phyloP scores from a whole-genome alignment of 1,140 invertebrate genomes.

The Rhagoletis zephyria region DNA sequence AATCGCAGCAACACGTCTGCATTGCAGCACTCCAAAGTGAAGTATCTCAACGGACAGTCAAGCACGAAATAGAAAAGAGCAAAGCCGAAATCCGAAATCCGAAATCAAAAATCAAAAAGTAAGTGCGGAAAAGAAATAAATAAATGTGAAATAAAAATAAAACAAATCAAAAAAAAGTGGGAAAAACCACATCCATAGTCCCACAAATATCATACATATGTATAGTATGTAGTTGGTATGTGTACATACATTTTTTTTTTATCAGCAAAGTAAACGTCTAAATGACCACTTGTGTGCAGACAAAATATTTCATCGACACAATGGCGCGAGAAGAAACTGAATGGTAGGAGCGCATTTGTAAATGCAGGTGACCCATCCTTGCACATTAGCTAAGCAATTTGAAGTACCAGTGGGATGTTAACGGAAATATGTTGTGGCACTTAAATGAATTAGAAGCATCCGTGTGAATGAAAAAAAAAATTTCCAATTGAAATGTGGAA shows the following conservation, averaged over 20 bases:
- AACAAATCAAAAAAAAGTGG: not conserved
- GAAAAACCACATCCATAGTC: not conserved
- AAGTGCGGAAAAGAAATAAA: not conserved
- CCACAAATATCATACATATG: not conserved
- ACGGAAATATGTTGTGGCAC: constrained; percentile 15
- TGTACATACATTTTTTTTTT: not conserved
- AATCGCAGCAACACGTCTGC: constrained; percentile 42
- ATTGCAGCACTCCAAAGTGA: constrained; percentile 10
- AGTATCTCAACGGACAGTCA: not conserved
- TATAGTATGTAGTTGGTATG: not conserved
- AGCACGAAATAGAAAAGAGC: not conserved
- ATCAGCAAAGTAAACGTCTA: not conserved
- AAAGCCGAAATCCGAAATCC: not conserved
- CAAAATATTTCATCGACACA: constrained; percentile 38
- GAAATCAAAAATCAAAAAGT: not conserved
- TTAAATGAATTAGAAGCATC: constrained; percentile 46
- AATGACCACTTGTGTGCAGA: constrained; percentile 47
- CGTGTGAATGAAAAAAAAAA: not conserved
- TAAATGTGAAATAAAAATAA: constrained; percentile 8
- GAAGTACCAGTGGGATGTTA: constrained; percentile 13
- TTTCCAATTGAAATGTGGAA: constrained; percentile 3
- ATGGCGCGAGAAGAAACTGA: not conserved
- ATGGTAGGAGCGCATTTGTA: not conserved
- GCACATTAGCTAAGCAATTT: not conserved
- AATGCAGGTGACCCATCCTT: not conserved